Evolutionary conservation across 2,113 vertebrate genomes (phyloP), one percentile per base, ranked within the genome.

Genomic region (Brachionichthys hirsutus): DNA sequence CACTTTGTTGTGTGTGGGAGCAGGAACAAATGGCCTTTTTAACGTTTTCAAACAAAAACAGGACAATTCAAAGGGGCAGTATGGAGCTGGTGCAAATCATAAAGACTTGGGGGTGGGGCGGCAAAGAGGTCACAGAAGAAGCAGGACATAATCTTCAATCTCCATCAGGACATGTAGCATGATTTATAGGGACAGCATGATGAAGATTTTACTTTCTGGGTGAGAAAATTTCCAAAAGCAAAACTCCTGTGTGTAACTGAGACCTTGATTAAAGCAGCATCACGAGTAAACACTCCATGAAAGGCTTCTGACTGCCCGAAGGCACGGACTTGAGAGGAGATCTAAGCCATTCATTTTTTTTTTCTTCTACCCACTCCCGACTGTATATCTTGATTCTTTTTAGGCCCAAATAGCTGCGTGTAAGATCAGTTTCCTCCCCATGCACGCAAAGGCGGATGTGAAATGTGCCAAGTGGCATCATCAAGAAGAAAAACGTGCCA

Each of bases 391-490:
- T 4, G n/a, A 5, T 6, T 20, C 47, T 54, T n/a, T 11, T n/a
- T 2, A 18, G n/a, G 14, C 15, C 12, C 22, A 40, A 46, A 41
- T 9, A 22, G 40, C 40, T 41, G 20, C 7, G 15, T 44, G 18
- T 38, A n/a, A 19, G 50, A n/a, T 56, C 47, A 52, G 22, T 36
- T 67, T 64, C 64, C 40, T 60, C 38, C 48, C 7, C 14, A 7
- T 9, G 34, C n/a, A 2, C 1, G 2, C 6, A 36, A 56, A 62
- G 17, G 65, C 46, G 11, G 42, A 46, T 68, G 66, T 62, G 69
- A 53, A 57, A 17, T 63, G 30, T 14, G n/a, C 12, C 0, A 10
- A 3, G 41, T 85, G 81, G 82, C 67, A 40, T 77, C 52, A 77
- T 4, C 4, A 36, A 55, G 18, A 57, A 58, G 22, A 2, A 56